Percentiles rank a stretch among this genome's conserved stretches.
Evolutionary conservation across 2,888 invertebrate genomes (phyloP).

Genomic region (Helicoverpa assulta): DNA sequence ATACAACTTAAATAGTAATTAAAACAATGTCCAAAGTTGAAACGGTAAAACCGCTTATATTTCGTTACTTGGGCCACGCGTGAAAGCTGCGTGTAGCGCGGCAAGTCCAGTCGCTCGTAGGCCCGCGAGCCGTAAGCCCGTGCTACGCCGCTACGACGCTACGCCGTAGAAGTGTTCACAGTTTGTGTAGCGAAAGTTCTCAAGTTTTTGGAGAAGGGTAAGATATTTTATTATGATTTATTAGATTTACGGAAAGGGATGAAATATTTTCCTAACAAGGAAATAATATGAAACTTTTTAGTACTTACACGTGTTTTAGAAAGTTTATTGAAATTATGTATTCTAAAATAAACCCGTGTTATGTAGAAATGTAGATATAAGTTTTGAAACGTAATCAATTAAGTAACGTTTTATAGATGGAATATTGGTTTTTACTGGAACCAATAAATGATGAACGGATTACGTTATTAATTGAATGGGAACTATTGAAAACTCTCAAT

Average conservation of each 20-base stretch:
- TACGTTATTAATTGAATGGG: too few relatives aligned
- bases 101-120: slow-evolving; percentile 56
- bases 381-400: too few relatives aligned
- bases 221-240: slow-evolving; percentile 11
- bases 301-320: too few relatives aligned
- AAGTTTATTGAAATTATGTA: too few relatives aligned
- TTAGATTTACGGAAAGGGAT: neutral
- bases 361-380: too few relatives aligned
- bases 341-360: too few relatives aligned
- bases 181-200: slow-evolving; percentile 31
- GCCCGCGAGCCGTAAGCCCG: slow-evolving; percentile 56
- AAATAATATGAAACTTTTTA: too few relatives aligned
- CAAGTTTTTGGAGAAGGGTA: slow-evolving; percentile 36
- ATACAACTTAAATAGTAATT: slow-evolving; percentile 8
- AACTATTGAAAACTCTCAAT: too few relatives aligned
- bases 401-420: too few relatives aligned
- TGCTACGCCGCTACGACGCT: slow-evolving; percentile 60
- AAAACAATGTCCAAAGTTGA: neutral
- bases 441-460: too few relatives aligned
- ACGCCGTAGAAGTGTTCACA: slow-evolving; percentile 57
- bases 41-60: slow-evolving; percentile 14
- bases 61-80: slow-evolving; percentile 20
- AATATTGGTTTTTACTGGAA: too few relatives aligned
- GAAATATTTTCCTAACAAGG: neutral
- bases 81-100: slow-evolving; percentile 40